Base-by-base conservation (phyloP, 1,140 invertebrate species). In the Nylanderia fulva region DNA sequence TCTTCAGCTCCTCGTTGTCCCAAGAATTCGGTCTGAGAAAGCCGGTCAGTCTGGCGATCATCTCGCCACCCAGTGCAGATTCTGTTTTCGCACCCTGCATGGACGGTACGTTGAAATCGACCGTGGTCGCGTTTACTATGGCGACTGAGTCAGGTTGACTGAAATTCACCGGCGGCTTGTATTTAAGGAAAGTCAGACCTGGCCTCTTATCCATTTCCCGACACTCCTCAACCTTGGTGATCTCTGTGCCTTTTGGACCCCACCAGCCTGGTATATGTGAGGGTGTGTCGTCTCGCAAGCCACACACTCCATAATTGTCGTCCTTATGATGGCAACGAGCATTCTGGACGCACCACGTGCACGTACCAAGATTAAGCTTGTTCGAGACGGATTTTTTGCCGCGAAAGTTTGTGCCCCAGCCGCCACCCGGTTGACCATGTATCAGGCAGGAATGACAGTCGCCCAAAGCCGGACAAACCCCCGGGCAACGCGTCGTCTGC, bases 281-380 rank as follows among this genome's bases (percentile, higher is more conserved):
- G 1, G 96, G 96, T 21, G 97, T 97, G 88, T 97, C 97, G 90
- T 98, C 97, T 72, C 95, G 94, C 54, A 96, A 89, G 0, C 97
- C 97, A 90, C 97, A 98, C 4, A 97, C 97, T 0, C 97, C 97
- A 88, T 97, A 98, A 93, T 97, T 98, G 93, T 98, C 97, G 91
- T 98, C 97, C 90, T 97, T 97, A 88, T 97, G 97, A 93, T 98
- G 98, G 93, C 98, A 99, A n/a, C 96, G 95, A 0, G 98, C 98
- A 91, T 98, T 98, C 92, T 99, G 98, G 0, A 99, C 98, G 93
- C 98, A 99, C 98, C 98, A 99, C 27, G 96, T 97, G 93, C 98
- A 99, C 71, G 98, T 96, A 54, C 97, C 96, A 2, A 97, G 93
- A 76, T 95, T 96, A 48, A 98, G 93, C 90, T 97, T 97, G 86